Percentiles rank a stretch among this genome's conserved stretches.
These are phyloP conservation scores for Pedionomus torquatus DNA, from an alignment of 2,113 vertebrate genomes.

Conservation along the genomic window DNA sequence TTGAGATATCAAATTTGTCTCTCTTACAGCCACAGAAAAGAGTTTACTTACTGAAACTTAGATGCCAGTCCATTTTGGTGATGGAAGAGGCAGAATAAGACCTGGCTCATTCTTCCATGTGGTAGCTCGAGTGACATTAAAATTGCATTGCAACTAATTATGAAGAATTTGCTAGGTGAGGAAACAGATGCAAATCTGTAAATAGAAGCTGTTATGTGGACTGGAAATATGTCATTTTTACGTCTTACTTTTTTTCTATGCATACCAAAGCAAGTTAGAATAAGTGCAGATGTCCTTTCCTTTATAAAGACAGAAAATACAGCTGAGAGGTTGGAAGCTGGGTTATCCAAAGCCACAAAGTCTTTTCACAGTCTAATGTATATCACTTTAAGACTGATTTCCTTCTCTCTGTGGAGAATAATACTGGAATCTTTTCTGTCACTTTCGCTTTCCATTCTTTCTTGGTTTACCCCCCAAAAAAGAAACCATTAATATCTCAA, in stretches of 20 bases:
- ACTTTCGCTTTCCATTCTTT: neutral
- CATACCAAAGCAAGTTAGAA: neutral
- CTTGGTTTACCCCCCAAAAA: neutral
- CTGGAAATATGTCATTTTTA: neutral
- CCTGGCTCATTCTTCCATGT: neutral
- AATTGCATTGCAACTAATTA: neutral
- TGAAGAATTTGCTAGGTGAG: neutral
- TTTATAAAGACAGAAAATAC: neutral
- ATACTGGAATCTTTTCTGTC: neutral
- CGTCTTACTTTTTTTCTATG: neutral
- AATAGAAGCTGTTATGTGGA: neutral
- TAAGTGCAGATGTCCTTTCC: neutral
- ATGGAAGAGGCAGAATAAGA: neutral
- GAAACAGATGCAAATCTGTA: neutral
- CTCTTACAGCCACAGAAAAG: neutral
- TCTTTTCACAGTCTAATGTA: neutral
- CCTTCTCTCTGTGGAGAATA: neutral
- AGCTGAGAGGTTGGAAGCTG: neutral
- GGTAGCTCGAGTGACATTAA: neutral
- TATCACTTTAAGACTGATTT: neutral
- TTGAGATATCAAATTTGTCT: neutral
- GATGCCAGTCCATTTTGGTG: neutral
- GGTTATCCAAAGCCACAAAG: neutral
- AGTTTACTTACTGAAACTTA: conserved; percentile 7
- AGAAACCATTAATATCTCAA: neutral